These are phyloP conservation scores for Temnothorax longispinosus DNA, from an alignment of 1,140 invertebrate species.

Conservation along the genomic window DNA sequence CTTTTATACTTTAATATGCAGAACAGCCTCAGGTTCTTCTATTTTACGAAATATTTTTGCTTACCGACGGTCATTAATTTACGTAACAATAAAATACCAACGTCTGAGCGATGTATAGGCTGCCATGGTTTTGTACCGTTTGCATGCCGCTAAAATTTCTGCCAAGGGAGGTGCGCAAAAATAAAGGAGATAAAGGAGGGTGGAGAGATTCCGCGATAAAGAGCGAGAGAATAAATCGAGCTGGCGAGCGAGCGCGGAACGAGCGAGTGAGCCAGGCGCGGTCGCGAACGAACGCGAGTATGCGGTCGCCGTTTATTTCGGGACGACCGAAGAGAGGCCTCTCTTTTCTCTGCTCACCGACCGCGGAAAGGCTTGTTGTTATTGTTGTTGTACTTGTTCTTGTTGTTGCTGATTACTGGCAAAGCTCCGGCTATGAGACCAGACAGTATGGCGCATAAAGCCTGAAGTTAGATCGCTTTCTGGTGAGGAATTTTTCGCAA, in stretches of 20 bases:
- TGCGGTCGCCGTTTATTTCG: constrained; percentile 76
- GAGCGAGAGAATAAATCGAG: constrained; percentile 69
- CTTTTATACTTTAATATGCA: neutral
- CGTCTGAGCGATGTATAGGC: neutral
- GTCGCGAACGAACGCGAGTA: constrained; percentile 62
- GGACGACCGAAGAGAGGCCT: constrained; percentile 58
- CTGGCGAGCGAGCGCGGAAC: constrained; percentile 25
- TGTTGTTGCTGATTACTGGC: constrained; percentile 31
- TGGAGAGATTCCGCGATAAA: constrained; percentile 49
- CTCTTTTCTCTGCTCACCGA: constrained; percentile 44
- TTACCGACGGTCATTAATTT: constrained; percentile 8
- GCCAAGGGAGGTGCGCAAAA: constrained; percentile 57
- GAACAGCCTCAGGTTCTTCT: neutral
- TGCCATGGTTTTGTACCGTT: neutral
- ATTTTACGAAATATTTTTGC: neutral
- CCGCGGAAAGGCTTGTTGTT: constrained; percentile 63
- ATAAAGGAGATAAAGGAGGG: constrained; percentile 59
- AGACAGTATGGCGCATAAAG: neutral
- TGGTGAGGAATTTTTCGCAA: neutral
- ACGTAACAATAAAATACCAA: constrained; percentile 4
- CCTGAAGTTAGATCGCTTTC: neutral
- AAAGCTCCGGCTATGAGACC: neutral
- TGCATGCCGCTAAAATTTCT: constrained; percentile 36
- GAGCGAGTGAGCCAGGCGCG: constrained; percentile 20
- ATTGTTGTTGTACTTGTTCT: constrained; percentile 64